These are phyloP conservation scores for Physocephala rufipes DNA, from an alignment of 2,888 invertebrate genomes.

Conservation along the genomic window DNA sequence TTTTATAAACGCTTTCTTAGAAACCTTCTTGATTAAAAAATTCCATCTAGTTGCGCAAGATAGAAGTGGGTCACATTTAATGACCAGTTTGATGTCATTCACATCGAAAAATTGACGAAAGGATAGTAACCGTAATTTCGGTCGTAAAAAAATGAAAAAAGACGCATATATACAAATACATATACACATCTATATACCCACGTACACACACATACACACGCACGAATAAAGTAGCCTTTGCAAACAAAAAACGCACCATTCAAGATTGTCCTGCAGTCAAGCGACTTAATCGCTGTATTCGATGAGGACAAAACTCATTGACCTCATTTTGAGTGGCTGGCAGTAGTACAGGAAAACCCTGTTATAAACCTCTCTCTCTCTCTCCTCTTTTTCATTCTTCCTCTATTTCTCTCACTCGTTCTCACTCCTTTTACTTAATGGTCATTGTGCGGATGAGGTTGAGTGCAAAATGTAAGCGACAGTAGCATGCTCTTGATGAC, in stretches of 20 bases:
- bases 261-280: background rate
- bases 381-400: background rate
- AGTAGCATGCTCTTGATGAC: background rate
- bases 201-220: background rate
- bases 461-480: conserved; percentile 5
- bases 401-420: background rate
- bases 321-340: conserved; percentile 29
- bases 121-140: background rate
- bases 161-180: no score
- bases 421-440: no score
- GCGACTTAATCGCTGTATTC: background rate
- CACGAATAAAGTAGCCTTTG: background rate
- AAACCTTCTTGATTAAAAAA: no score
- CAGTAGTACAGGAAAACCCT: background rate
- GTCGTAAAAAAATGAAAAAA: background rate
- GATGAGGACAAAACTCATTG: conserved; percentile 29
- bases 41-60: no score
- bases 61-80: no score
- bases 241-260: background rate
- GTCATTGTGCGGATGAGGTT: background rate
- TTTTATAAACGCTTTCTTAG: no score
- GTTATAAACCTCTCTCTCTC: no score
- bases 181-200: background rate
- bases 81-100: no score
- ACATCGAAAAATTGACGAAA: background rate